These are phyloP conservation scores for Polyodon spathula DNA, from an alignment of 2,113 vertebrate genomes.

Conservation along the genomic window DNA sequence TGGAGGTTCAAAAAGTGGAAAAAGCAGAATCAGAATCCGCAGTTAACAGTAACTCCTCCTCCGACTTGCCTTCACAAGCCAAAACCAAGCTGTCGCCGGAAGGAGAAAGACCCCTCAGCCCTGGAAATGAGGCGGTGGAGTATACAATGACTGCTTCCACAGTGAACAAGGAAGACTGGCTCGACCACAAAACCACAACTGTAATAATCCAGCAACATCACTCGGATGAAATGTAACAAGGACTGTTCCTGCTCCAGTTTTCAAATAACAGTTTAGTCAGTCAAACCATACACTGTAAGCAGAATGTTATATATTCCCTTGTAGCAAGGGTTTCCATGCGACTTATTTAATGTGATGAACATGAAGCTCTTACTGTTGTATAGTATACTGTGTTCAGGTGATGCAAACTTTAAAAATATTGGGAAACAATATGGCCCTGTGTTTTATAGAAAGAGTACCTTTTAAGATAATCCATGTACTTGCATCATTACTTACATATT, in stretches of 20 bases:
- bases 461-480: no score
- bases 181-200: conserved; percentile 38
- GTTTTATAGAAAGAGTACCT: no score
- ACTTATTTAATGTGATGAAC: conserved; percentile 5
- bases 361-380: no score
- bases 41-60: conserved; percentile 55
- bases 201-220: conserved; percentile 59
- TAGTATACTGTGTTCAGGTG: no score
- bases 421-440: no score
- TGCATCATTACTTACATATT: no score
- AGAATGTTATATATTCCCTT: conserved; percentile 44
- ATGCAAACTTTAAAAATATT: no score
- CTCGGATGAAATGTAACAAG: conserved; percentile 55
- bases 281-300: conserved; percentile 29
- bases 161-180: conserved; percentile 38
- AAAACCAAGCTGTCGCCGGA: conserved; percentile 7
- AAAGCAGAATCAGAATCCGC: conserved; percentile 29
- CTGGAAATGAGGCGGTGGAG: conserved; percentile 9
- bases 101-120: conserved; percentile 18
- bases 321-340: conserved; percentile 47
- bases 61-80: conserved; percentile 22
- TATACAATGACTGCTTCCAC: conserved; percentile 28
- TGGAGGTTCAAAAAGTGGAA: conserved; percentile 36
- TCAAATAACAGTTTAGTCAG: background rate
- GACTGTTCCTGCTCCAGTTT: background rate